A percentile compares a stretch with the other conserved stretches of the same genome.
Conservation (phyloP, 2,797 vertebrate species). For the Sphenodon punctatus region DNA sequence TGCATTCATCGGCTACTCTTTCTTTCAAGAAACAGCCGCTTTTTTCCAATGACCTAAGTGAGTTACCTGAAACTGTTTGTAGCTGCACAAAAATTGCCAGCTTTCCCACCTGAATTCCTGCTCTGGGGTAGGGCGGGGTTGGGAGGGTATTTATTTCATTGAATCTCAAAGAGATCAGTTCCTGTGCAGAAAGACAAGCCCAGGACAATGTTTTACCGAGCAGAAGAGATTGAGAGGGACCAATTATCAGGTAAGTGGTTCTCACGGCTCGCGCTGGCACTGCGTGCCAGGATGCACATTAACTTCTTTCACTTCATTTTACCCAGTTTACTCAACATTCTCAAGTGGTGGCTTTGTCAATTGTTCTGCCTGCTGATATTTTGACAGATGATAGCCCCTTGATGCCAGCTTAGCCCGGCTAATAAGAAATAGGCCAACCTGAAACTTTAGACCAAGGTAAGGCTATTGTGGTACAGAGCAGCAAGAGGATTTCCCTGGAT, state of each 20-base stretch:
- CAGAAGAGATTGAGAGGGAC: slow-evolving; percentile 74
- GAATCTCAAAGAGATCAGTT: slow-evolving; percentile 76
- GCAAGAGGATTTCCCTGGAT: slow-evolving; percentile 26
- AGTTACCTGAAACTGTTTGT: slow-evolving; percentile 74
- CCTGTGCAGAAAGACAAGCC: slow-evolving; percentile 84
- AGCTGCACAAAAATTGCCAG: slow-evolving; percentile 47
- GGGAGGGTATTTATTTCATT: slow-evolving; percentile 78
- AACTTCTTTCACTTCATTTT: slow-evolving; percentile 80
- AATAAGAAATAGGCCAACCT: slow-evolving; percentile 69
- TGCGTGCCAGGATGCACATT: slow-evolving; percentile 81
- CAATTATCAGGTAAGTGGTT: slow-evolving; percentile 81
- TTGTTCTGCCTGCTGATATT: slow-evolving; percentile 80
- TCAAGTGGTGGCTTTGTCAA: slow-evolving; percentile 83
- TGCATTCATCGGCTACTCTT: slow-evolving; percentile 51
- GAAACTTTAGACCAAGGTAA: slow-evolving; percentile 72
- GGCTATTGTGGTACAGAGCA: slow-evolving; percentile 49
- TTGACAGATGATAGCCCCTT: slow-evolving; percentile 78
- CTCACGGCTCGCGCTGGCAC: slow-evolving; percentile 81
- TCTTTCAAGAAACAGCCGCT: slow-evolving; percentile 52
- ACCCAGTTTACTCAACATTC: slow-evolving; percentile 74
- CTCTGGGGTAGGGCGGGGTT: slow-evolving; percentile 62
- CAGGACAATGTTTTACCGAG: slow-evolving; percentile 79
- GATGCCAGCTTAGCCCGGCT: slow-evolving; percentile 72
- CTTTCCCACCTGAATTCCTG: slow-evolving; percentile 78
- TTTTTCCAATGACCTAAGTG: slow-evolving; percentile 39